Conservation (phyloP, 2,797 vertebrate species). For the Danio tinwini region DNA sequence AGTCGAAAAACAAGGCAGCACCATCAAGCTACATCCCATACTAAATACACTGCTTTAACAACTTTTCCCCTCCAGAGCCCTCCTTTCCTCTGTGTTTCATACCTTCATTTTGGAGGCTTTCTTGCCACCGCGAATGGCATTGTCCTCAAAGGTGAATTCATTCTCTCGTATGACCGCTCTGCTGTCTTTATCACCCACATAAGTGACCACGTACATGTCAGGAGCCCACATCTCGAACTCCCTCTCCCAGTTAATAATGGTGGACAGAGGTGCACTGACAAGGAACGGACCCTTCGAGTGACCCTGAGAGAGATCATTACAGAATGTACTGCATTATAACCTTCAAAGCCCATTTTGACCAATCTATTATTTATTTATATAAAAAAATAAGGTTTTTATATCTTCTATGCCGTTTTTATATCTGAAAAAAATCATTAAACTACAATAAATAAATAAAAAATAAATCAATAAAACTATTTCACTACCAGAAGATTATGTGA, state of each 20-base stretch:
- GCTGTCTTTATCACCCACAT: conserved; percentile 97
- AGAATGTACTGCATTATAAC: background rate
- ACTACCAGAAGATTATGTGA: background rate
- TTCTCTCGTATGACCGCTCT: conserved; percentile 97
- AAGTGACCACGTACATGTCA: conserved; percentile 98
- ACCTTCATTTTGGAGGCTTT: conserved; percentile 99
- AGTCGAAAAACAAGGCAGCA: background rate
- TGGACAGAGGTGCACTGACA: conserved; percentile 96
- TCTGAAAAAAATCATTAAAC: background rate
- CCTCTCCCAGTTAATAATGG: conserved; percentile 98
- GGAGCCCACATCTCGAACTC: conserved; percentile 99
- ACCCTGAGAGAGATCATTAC: conserved; percentile 78
- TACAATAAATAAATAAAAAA: no score
- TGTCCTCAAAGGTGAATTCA: conserved; percentile 97
- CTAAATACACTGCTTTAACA: background rate
- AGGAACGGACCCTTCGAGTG: conserved; percentile 98
- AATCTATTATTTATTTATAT: background rate
- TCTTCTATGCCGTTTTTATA: background rate
- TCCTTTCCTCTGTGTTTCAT: background rate
- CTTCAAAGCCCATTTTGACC: background rate
- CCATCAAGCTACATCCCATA: background rate
- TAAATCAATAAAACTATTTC: background rate
- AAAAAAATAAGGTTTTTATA: background rate
- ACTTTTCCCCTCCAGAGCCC: background rate
- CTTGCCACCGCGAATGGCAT: conserved; percentile 95